These are phyloP conservation scores for Pharmacophagus antenor DNA, from an alignment of 2,888 invertebrate species.

Conservation along the genomic window DNA sequence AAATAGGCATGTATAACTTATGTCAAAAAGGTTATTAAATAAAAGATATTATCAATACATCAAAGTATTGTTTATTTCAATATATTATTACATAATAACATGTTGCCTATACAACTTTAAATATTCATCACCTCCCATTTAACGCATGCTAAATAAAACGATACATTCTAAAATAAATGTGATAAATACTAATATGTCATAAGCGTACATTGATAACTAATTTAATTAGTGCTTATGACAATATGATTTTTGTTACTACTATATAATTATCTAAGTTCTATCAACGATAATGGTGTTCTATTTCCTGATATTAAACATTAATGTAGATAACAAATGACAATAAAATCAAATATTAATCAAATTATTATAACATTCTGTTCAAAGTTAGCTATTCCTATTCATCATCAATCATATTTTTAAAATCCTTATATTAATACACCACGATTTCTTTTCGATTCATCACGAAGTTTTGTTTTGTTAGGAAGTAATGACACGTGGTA, in stretches of 20 bases:
- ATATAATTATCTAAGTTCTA: neutral
- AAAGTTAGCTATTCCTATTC: no score
- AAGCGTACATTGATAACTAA: no score
- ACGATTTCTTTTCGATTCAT: no score
- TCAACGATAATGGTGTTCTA: conserved; percentile 5
- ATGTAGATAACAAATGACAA: neutral
- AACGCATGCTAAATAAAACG: conserved; percentile 49
- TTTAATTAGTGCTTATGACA: conserved; percentile 10
- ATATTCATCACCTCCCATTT: conserved; percentile 50
- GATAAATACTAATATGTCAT: no score
- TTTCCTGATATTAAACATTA: neutral
- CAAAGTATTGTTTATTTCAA: conserved; percentile 63
- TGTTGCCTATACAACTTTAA: conserved; percentile 53
- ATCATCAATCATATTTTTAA: no score
- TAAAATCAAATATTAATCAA: no score
- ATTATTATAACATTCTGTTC: no score
- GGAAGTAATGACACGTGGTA: conserved; percentile 77
- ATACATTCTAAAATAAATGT: conserved; percentile 23
- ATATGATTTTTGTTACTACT: neutral
- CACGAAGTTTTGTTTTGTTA: no score
- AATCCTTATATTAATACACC: no score
- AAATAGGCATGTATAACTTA: neutral
- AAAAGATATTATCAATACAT: conserved; percentile 41
- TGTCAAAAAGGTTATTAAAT: conserved; percentile 31
- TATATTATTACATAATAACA: conserved; percentile 56